Conservation (phyloP, 2,888 invertebrate genomes). For the Meloe dianella region DNA sequence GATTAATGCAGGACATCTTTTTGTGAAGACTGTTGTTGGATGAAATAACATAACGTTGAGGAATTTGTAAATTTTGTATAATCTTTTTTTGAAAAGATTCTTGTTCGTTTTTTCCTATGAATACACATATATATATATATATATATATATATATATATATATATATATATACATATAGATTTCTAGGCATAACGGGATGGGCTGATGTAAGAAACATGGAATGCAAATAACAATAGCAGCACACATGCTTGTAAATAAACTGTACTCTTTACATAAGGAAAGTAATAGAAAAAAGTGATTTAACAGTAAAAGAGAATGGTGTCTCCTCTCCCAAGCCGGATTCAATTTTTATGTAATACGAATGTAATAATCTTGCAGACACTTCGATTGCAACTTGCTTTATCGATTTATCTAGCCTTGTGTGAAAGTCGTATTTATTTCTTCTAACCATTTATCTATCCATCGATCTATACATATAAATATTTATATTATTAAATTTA, state of each 20-base stretch:
- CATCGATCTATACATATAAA: neutral
- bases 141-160: neutral
- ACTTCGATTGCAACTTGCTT: conserved; percentile 36
- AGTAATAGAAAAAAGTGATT: conserved; percentile 43
- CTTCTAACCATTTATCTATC: conserved; percentile 13
- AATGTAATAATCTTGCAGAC: conserved; percentile 33
- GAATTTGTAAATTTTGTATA: conserved; percentile 1
- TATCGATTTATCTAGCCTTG: conserved; percentile 27
- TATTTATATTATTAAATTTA: neutral
- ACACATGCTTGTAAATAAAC: conserved; percentile 38
- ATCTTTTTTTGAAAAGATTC: neutral
- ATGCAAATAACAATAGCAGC: conserved; percentile 40
- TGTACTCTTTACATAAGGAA: conserved; percentile 40
- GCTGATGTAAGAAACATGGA: conserved; percentile 39
- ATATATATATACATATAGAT: neutral
- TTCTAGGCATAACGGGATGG: conserved; percentile 37
- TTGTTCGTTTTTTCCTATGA: conserved; percentile 20
- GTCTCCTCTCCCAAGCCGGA: conserved; percentile 32
- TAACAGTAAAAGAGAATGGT: conserved; percentile 45
- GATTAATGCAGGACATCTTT: no score
- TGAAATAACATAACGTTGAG: neutral
- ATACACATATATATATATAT: conserved; percentile 11
- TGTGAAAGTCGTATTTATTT: conserved; percentile 28
- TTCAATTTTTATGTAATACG: conserved; percentile 39
- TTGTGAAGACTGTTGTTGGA: no score